Conservation (phyloP, 2,888 invertebrate genomes). For the Lycophotia porphyrea region DNA sequence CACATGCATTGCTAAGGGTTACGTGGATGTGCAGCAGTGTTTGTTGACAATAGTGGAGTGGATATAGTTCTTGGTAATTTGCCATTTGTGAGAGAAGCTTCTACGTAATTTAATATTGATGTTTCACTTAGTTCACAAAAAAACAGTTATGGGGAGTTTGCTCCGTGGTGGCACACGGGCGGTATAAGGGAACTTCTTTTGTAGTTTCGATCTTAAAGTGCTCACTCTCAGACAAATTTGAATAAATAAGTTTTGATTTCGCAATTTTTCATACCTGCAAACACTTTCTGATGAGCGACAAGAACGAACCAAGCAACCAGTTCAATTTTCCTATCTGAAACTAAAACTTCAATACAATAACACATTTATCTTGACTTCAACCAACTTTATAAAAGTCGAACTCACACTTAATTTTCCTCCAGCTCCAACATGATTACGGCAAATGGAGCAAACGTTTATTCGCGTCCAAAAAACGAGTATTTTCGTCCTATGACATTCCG, state of each 20-base stretch:
- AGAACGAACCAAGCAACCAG: neutral
- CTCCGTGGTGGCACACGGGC: neutral
- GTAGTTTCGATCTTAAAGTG: neutral
- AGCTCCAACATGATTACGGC: conserved; percentile 62
- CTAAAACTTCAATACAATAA: neutral
- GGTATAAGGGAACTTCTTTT: neutral
- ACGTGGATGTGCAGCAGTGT: too few species aligned
- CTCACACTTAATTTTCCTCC: conserved; percentile 62
- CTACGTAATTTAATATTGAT: neutral
- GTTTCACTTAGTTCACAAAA: neutral
- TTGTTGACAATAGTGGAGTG: too few species aligned
- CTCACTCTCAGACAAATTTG: neutral
- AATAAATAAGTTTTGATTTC: neutral
- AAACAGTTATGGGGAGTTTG: neutral
- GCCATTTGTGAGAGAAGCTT: too few species aligned
- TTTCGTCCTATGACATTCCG: conserved; percentile 62
- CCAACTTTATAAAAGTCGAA: conserved; percentile 54
- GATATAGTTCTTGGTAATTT: too few species aligned
- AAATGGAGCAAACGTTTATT: conserved; percentile 66
- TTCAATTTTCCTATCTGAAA: neutral
- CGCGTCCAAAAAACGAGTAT: conserved; percentile 65
- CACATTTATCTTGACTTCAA: conserved; percentile 14
- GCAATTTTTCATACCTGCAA: neutral
- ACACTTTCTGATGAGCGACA: neutral
- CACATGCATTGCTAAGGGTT: too few species aligned